Evolutionary conservation across 2,888 invertebrate genomes (phyloP).

Genomic region (Apantesis nais): DNA sequence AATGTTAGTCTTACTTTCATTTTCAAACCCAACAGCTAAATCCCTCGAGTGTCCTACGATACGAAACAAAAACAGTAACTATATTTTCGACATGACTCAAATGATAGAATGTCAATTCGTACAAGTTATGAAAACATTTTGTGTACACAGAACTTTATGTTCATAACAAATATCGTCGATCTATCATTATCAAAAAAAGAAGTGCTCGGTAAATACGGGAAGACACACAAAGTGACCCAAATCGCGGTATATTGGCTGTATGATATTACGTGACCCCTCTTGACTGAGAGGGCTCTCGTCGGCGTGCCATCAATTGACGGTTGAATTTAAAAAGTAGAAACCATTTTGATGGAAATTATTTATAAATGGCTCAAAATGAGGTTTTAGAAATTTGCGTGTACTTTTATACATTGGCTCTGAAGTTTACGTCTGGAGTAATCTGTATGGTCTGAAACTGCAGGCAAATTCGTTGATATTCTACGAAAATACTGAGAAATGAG

Average conservation of each 20-base stretch:
- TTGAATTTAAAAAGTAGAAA: slow-evolving; percentile 1
- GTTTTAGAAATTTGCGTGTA: not conserved
- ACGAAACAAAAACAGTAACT: not conserved
- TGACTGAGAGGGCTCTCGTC: slow-evolving; percentile 11
- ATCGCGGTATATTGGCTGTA: slow-evolving; percentile 36
- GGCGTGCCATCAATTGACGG: slow-evolving; percentile 8
- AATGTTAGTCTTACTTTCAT: not conserved
- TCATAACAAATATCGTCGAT: slow-evolving; percentile 3
- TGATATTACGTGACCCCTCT: slow-evolving; percentile 35
- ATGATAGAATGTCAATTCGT: not conserved
- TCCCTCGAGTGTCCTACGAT: not conserved
- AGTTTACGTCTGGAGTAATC: not conserved
- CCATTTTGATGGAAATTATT: not conserved
- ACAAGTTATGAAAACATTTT: not conserved
- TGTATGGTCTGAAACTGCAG: not conserved
- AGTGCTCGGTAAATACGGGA: slow-evolving; percentile 38
- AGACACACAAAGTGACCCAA: slow-evolving; percentile 35
- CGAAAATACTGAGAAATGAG: no score
- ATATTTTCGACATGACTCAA: not conserved
- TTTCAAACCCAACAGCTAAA: not conserved
- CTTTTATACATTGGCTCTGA: not conserved
- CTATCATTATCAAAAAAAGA: slow-evolving; percentile 24
- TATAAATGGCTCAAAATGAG: not conserved
- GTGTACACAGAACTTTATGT: not conserved
- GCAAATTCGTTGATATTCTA: no score